These are phyloP conservation scores for Melanargia galathea DNA, from an alignment of 2,888 invertebrate species.

Conservation along the genomic window DNA sequence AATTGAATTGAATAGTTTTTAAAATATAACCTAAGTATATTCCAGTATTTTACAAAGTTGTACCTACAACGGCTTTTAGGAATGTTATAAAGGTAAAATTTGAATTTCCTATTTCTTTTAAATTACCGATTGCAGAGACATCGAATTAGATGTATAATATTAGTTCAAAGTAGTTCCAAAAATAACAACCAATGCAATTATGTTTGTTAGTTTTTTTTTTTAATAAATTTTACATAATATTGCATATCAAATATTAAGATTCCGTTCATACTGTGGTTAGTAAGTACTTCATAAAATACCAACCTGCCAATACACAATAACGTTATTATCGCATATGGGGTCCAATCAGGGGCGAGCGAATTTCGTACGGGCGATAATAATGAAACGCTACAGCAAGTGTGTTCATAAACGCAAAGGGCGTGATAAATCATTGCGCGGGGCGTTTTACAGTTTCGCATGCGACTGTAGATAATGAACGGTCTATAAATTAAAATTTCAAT, in stretches of 20 bases:
- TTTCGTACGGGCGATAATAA: slow-evolving; percentile 72
- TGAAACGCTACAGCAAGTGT: slow-evolving; percentile 75
- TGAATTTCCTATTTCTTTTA: too few species aligned
- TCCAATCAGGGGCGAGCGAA: slow-evolving; percentile 75
- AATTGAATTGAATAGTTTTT: too few species aligned
- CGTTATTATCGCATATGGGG: slow-evolving; percentile 63
- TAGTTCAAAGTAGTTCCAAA: too few species aligned
- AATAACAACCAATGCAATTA: too few species aligned
- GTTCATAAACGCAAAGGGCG: slow-evolving; percentile 78
- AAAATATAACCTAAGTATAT: too few species aligned
- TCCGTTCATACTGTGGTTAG: neutral
- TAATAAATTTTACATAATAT: neutral
- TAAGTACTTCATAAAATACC: slow-evolving; percentile 31
- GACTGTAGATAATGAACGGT: slow-evolving; percentile 50
- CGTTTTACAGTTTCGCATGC: slow-evolving; percentile 54
- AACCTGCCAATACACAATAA: slow-evolving; percentile 59
- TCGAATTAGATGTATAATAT: too few species aligned
- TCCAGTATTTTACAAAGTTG: too few species aligned
- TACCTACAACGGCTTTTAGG: too few species aligned
- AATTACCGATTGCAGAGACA: too few species aligned
- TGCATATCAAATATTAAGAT: slow-evolving; percentile 6
- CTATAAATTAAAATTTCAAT: slow-evolving; percentile 49
- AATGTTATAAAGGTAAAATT: too few species aligned
- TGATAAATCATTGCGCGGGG: slow-evolving; percentile 72
- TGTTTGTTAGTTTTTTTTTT: neutral